phyloP scores from a whole-genome alignment of 1,140 invertebrate species.

The Aphaenogaster floridana region DNA sequence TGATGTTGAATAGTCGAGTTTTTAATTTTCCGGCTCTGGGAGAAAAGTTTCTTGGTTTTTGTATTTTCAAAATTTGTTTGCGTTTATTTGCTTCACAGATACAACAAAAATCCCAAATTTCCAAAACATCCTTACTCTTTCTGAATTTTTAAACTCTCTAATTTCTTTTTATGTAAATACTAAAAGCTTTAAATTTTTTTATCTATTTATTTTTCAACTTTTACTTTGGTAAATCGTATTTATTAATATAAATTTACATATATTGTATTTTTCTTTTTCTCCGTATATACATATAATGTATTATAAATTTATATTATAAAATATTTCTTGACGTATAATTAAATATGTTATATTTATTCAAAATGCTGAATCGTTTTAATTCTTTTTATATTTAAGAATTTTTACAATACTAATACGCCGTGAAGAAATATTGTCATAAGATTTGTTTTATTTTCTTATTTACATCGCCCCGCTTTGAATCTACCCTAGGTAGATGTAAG shows the following conservation, averaged over 20 bases:
- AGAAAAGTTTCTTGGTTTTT: neutral
- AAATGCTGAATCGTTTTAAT: neutral
- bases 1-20: neutral
- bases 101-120: neutral
- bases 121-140: neutral
- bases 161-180: neutral
- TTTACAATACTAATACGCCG: neutral
- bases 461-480: neutral
- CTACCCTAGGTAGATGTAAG: neutral
- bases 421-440: constrained; percentile 14
- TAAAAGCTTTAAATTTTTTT: neutral
- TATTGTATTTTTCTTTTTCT: neutral
- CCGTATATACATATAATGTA: neutral
- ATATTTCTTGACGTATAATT: neutral
- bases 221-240: neutral
- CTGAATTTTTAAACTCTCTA: neutral
- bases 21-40: constrained; percentile 9
- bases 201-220: neutral
- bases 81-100: neutral
- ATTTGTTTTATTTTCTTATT: constrained; percentile 28
- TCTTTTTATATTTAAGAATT: neutral
- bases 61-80: neutral
- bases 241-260: neutral
- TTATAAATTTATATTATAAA: neutral
- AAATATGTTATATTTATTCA: neutral